These are phyloP conservation scores for Andrena trimmerana DNA, from an alignment of 2,888 invertebrate species.

Conservation along the genomic window DNA sequence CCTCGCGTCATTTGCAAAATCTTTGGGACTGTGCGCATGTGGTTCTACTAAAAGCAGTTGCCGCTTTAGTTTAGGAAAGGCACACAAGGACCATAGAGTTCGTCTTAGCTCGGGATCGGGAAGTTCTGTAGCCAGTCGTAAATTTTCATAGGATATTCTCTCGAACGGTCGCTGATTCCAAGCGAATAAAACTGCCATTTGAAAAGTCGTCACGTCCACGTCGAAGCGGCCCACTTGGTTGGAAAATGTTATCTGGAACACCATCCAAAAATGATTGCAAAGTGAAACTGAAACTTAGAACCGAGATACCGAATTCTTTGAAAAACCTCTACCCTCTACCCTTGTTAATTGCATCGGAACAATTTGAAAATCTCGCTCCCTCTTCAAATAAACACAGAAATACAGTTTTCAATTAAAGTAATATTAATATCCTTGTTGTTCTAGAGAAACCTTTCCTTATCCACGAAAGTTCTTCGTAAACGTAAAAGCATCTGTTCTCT, in stretches of 20 bases:
- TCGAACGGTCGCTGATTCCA: conserved; percentile 99
- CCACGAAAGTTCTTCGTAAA: conserved; percentile 11
- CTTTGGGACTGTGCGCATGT: conserved; percentile 94
- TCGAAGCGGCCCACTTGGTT: conserved; percentile 97
- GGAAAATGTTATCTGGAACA: conserved; percentile 93
- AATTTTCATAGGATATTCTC: conserved; percentile 97
- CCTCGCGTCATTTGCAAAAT: conserved; percentile 95
- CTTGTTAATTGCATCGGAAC: conserved; percentile 49
- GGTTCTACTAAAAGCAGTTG: conserved; percentile 95
- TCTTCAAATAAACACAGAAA: conserved; percentile 11
- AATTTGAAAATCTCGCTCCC: conserved; percentile 23
- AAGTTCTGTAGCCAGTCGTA: conserved; percentile 97
- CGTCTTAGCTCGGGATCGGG: conserved; percentile 97
- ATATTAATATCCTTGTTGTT: conserved; percentile 1
- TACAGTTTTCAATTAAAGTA: not conserved
- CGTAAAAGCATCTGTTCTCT: conserved; percentile 13
- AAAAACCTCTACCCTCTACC: conserved; percentile 40
- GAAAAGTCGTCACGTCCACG: conserved; percentile 99
- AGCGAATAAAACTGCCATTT: conserved; percentile 99
- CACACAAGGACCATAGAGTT: conserved; percentile 97
- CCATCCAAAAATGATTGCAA: conserved; percentile 57
- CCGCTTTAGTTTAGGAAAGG: conserved; percentile 97
- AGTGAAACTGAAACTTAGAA: conserved; percentile 55
- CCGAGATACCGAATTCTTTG: conserved; percentile 42
- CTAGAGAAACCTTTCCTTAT: not conserved